Percentiles rank a stretch among this genome's conserved stretches.
phyloP scores from a whole-genome alignment of 2,797 vertebrate genomes.

The Pelochelys cantorii region DNA sequence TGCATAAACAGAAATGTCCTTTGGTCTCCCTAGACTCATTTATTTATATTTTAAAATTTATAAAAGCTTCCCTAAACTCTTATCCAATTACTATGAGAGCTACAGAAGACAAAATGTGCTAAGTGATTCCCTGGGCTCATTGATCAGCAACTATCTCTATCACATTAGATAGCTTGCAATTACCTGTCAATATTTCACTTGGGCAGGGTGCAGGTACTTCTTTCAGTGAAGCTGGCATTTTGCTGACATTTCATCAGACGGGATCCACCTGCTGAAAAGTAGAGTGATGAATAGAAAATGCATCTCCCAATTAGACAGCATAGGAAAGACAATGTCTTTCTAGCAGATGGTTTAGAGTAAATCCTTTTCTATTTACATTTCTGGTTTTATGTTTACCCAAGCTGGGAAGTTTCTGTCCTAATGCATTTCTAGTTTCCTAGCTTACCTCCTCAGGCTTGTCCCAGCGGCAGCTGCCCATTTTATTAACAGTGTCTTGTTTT shows the following conservation, averaged over 20 bases:
- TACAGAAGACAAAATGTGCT: neutral
- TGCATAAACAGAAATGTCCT: neutral
- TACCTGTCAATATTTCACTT: neutral
- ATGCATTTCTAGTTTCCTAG: rapidly evolving
- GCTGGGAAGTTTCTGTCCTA: neutral
- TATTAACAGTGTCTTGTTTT: rapidly evolving
- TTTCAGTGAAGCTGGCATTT: too few relatives aligned
- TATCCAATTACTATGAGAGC: neutral
- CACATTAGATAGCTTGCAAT: neutral
- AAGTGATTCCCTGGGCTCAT: neutral
- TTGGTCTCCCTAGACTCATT: neutral
- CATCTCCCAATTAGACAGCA: rapidly evolving
- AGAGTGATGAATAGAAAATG: neutral
- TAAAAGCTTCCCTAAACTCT: neutral
- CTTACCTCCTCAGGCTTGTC: rapidly evolving
- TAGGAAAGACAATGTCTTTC: neutral
- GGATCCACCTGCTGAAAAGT: neutral
- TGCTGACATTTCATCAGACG: neutral
- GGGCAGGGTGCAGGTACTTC: neutral
- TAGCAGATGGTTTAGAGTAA: neutral
- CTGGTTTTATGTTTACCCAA: rapidly evolving
- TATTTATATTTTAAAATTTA: neutral
- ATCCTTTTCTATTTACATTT: neutral
- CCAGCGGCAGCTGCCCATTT: neutral
- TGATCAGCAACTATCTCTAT: neutral